phyloP scores from a whole-genome alignment of 2,797 vertebrate species.

The Melanotaenia nigrans region DNA sequence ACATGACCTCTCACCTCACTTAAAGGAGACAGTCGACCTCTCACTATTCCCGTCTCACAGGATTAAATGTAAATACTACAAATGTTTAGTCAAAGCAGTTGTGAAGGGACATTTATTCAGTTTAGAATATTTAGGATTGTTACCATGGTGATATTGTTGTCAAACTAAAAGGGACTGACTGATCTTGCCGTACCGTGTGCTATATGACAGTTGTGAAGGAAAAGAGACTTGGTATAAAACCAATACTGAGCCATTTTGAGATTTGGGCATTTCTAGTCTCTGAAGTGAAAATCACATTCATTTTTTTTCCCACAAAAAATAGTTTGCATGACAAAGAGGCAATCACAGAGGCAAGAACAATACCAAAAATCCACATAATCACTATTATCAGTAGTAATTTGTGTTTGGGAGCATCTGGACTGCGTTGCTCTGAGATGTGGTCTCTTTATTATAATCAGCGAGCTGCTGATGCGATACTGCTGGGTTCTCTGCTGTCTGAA shows the following conservation, averaged over 20 bases:
- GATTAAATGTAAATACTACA: slow-evolving; percentile 7
- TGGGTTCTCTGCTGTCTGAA: not conserved
- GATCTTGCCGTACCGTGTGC: not conserved
- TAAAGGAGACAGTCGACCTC: slow-evolving; percentile 5
- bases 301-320: too few species aligned
- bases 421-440: not conserved
- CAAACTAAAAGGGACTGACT: not conserved
- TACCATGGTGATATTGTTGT: not conserved
- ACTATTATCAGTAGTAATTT: too few species aligned
- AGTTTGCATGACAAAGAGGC: too few species aligned
- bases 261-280: not conserved
- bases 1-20: slow-evolving; percentile 27
- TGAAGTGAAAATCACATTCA: not conserved
- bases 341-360: not conserved
- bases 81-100: not conserved
- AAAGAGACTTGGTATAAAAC: not conserved
- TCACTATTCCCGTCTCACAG: not conserved
- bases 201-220: not conserved
- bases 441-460: not conserved
- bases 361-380: not conserved
- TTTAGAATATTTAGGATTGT: not conserved
- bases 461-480: not conserved
- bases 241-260: not conserved
- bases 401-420: too few species aligned
- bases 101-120: not conserved